Conservation (phyloP, 2,113 vertebrate genomes). For the Arothron firmamentum region DNA sequence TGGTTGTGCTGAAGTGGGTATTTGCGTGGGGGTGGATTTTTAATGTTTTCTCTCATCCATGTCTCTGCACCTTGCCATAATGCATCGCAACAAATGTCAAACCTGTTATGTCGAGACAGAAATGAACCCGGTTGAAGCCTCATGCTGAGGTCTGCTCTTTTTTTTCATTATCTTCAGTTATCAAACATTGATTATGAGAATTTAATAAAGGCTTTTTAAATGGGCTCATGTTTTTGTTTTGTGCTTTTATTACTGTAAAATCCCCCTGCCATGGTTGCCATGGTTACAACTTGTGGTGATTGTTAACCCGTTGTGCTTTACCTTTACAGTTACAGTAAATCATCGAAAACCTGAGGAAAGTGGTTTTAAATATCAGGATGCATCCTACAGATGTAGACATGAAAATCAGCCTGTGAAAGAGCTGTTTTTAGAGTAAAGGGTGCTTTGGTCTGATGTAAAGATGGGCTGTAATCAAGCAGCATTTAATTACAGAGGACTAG, state of each 20-base stretch:
- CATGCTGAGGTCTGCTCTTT: constrained; percentile 58
- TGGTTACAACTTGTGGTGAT: too few species aligned
- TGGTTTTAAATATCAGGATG: too few species aligned
- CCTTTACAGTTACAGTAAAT: too few species aligned
- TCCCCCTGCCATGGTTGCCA: too few species aligned
- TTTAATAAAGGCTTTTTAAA: constrained; percentile 73
- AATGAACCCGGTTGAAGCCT: constrained; percentile 49
- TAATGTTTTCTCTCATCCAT: constrained; percentile 56
- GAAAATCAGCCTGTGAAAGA: not conserved
- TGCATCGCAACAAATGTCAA: constrained; percentile 47
- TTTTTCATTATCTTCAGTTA: constrained; percentile 72
- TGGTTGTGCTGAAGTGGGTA: constrained; percentile 66
- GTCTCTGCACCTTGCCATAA: constrained; percentile 56
- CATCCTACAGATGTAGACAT: too few species aligned
- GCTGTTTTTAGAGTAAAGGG: constrained; percentile 55
- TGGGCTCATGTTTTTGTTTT: not conserved
- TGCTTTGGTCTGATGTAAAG: constrained; percentile 31
- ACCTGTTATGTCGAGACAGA: constrained; percentile 3
- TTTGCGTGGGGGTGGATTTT: constrained; percentile 62
- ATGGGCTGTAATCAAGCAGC: constrained; percentile 66
- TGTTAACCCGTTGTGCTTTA: too few species aligned
- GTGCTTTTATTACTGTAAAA: not conserved
- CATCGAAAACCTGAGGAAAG: too few species aligned
- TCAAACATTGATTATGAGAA: constrained; percentile 73
- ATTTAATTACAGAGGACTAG: constrained; percentile 67